A percentile compares a stretch with the other conserved stretches of the same genome.
phyloP scores from a whole-genome alignment of 2,797 vertebrate species.

The Odontamblyopus rebecca region DNA sequence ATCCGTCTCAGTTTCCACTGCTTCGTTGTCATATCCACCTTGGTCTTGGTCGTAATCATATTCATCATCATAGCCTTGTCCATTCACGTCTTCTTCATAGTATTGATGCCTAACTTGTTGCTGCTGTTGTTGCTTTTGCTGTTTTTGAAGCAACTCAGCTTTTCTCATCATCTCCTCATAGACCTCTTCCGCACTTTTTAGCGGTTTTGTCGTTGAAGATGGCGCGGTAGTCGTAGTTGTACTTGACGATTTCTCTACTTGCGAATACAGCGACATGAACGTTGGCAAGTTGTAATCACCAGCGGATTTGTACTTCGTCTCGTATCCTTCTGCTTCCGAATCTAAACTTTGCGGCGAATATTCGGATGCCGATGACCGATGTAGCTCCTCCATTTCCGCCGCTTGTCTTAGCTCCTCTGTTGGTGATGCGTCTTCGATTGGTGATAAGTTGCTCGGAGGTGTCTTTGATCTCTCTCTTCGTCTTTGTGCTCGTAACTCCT shows the following conservation, averaged over 20 bases:
- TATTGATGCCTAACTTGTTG: constrained; percentile 69
- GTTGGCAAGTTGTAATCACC: constrained; percentile 97
- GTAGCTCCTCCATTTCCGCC: constrained; percentile 98
- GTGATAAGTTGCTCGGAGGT: constrained; percentile 97
- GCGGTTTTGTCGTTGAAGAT: constrained; percentile 83
- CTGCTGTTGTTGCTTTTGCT: constrained; percentile 80
- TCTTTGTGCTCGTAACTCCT: constrained; percentile 95
- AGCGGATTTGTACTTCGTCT: constrained; percentile 94
- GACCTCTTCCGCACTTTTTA: constrained; percentile 97
- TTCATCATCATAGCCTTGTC: constrained; percentile 85
- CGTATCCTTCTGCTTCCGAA: constrained; percentile 94
- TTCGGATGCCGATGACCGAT: constrained; percentile 97
- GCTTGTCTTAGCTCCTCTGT: constrained; percentile 97
- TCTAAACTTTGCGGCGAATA: constrained; percentile 94
- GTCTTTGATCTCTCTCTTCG: constrained; percentile 98
- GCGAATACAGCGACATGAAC: constrained; percentile 98
- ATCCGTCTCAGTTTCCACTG: constrained; percentile 76
- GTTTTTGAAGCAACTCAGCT: constrained; percentile 93
- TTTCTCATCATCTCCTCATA: constrained; percentile 99
- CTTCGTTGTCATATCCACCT: constrained; percentile 75
- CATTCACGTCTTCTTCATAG: constrained; percentile 76
- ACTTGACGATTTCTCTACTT: constrained; percentile 84
- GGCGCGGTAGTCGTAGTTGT: constrained; percentile 73
- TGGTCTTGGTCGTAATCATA: constrained; percentile 81
- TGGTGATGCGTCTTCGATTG: constrained; percentile 97